These are phyloP conservation scores for Pyrochroa serraticornis DNA, from an alignment of 2,888 invertebrate genomes.

Conservation along the genomic window DNA sequence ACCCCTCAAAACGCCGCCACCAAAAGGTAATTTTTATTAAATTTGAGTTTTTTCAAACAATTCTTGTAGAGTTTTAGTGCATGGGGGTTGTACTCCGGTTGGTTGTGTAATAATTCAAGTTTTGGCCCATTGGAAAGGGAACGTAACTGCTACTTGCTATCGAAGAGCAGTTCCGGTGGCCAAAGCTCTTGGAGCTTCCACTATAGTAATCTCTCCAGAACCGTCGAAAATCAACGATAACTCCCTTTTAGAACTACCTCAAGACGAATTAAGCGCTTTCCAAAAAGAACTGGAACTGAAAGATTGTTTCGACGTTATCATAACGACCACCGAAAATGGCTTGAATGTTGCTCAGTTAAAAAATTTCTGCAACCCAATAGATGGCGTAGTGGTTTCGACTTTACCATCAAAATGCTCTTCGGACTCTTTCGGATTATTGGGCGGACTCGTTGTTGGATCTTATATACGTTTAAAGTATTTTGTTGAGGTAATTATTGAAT, in stretches of 20 bases:
- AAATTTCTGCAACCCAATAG: slow-evolving; percentile 39
- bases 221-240: slow-evolving; percentile 34
- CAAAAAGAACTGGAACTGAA: slow-evolving; percentile 49
- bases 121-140: slow-evolving; percentile 63
- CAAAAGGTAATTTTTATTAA: slow-evolving; percentile 57
- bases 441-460: slow-evolving; percentile 58
- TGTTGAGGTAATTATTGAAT: slow-evolving; percentile 53
- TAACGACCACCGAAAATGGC: slow-evolving; percentile 47
- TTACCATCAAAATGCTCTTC: slow-evolving; percentile 59
- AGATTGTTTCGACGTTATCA: slow-evolving; percentile 51
- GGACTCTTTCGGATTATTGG: slow-evolving; percentile 61
- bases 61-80: slow-evolving; percentile 60
- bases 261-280: slow-evolving; percentile 20
- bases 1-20: slow-evolving; percentile 59
- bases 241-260: slow-evolving; percentile 13
- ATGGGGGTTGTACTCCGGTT: slow-evolving; percentile 64
- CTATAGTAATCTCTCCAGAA: slow-evolving; percentile 57
- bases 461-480: slow-evolving; percentile 57
- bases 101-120: slow-evolving; percentile 67
- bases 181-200: slow-evolving; percentile 62
- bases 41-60: neutral
- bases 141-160: slow-evolving; percentile 62
- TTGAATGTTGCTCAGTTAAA: slow-evolving; percentile 40
- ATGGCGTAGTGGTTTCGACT: slow-evolving; percentile 57
- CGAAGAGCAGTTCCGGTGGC: slow-evolving; percentile 62